These are phyloP conservation scores for Chamaetylas fuelleborni DNA, from an alignment of 2,113 vertebrate genomes.

Conservation along the genomic window DNA sequence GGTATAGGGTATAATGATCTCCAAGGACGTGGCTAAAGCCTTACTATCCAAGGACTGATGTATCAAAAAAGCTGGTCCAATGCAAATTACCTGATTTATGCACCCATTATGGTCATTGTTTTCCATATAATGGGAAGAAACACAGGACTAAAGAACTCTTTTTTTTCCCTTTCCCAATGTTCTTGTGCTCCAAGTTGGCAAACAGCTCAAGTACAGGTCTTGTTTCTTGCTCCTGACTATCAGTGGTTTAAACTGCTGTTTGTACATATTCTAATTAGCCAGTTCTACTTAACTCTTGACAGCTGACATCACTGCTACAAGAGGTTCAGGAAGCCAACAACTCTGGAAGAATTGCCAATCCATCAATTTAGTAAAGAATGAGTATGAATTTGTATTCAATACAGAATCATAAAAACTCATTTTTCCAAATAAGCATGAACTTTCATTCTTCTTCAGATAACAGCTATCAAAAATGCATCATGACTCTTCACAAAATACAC, in stretches of 20 bases:
- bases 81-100: background rate
- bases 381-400: background rate
- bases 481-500: background rate
- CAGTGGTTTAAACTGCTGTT: background rate
- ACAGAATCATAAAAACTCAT: background rate
- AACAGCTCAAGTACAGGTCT: background rate
- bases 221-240: background rate
- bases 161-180: background rate
- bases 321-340: background rate
- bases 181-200: background rate
- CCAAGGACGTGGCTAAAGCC: background rate
- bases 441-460: background rate
- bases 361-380: background rate
- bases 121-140: background rate
- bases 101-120: background rate
- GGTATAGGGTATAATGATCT: background rate
- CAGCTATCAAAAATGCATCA: background rate
- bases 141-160: background rate
- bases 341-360: background rate
- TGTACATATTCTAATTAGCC: background rate
- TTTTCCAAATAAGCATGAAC: background rate
- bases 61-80: background rate
- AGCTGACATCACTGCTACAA: background rate
- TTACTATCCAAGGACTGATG: background rate
- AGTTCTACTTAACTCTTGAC: background rate